These are phyloP conservation scores for Lamellibrachia satsuma DNA, from an alignment of 2,888 invertebrate species.

Conservation along the genomic window DNA sequence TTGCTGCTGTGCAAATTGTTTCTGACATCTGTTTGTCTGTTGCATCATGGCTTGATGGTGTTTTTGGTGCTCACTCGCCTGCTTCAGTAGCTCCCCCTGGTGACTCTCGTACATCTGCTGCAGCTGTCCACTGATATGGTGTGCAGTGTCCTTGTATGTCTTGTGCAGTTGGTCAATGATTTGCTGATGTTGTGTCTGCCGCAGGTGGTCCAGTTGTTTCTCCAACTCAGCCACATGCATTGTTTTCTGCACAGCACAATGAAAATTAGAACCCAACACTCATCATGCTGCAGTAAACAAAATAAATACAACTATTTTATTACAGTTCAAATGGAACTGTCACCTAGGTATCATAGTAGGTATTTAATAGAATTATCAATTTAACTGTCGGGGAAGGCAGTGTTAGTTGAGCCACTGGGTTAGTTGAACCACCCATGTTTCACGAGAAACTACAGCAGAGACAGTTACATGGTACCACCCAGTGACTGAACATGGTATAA, in stretches of 20 bases:
- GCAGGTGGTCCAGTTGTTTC: not conserved
- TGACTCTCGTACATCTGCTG: conserved; percentile 12
- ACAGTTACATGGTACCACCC: no score
- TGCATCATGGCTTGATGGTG: not conserved
- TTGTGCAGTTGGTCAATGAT: not conserved
- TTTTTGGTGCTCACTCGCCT: conserved; percentile 4
- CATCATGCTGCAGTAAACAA: not conserved
- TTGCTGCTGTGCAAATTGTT: not conserved
- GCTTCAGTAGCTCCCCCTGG: not conserved
- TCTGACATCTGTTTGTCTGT: not conserved
- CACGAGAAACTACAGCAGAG: no score
- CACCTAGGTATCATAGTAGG: not conserved
- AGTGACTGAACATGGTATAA: no score
- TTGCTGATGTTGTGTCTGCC: not conserved
- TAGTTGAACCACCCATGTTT: no score
- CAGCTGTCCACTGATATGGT: not conserved
- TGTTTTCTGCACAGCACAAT: not conserved
- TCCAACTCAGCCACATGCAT: not conserved
- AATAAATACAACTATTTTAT: not conserved
- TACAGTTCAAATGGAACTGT: not conserved
- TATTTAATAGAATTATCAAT: not conserved
- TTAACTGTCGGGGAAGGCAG: not conserved
- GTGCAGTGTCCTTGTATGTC: not conserved
- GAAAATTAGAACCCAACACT: not conserved
- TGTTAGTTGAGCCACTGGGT: no score